Percentiles rank a stretch among this genome's conserved stretches.
phyloP scores from a whole-genome alignment of 2,113 vertebrate species.

The Gyps fulvus region DNA sequence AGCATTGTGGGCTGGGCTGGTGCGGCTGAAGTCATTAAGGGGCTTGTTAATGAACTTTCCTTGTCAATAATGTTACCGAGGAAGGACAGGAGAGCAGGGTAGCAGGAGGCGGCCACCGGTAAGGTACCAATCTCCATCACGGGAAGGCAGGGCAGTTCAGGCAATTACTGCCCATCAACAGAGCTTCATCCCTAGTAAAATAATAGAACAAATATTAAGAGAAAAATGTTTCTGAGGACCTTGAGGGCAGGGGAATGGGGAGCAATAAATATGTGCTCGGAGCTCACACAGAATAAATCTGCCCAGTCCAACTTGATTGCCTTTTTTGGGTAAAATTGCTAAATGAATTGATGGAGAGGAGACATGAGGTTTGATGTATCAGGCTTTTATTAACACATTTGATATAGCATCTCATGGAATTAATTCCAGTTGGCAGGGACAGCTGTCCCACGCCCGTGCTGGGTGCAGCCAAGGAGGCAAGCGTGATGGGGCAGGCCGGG shows the following conservation, averaged over 20 bases:
- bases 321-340: constrained; percentile 48
- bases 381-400: constrained; percentile 47
- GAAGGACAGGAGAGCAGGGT: neutral
- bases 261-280: constrained; percentile 36
- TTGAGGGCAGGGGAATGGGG: neutral
- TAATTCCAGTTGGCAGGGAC: neutral
- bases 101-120: neutral
- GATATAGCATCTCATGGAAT: constrained; percentile 1
- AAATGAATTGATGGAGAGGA: constrained; percentile 34
- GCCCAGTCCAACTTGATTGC: neutral
- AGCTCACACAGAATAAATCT: constrained; percentile 50
- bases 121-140: constrained; percentile 4
- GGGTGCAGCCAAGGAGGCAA: fast-evolving
- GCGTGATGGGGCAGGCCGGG: fast-evolving
- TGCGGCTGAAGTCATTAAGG: neutral
- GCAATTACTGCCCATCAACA: constrained; percentile 53
- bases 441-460: neutral
- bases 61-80: constrained; percentile 10
- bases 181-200: constrained; percentile 22
- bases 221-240: constrained; percentile 43
- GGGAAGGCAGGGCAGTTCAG: constrained; percentile 2
- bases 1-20: neutral
- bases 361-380: constrained; percentile 44
- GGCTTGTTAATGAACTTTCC: constrained; percentile 43
- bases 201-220: constrained; percentile 54